Base-by-base conservation (phyloP, 1,140 invertebrate genomes). In the Drosophila ogumai region DNA sequence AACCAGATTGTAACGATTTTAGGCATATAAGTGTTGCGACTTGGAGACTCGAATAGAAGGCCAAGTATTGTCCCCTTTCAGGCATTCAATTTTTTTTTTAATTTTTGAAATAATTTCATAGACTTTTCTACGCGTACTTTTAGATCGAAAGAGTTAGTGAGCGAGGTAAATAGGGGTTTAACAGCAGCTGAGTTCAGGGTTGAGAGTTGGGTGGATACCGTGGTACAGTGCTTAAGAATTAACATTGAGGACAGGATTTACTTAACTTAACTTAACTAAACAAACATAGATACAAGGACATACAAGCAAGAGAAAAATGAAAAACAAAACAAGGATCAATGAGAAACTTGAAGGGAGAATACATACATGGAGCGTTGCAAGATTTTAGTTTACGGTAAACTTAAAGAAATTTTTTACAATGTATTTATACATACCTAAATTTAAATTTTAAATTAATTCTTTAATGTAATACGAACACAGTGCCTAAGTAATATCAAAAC, bases 401-500 rank as follows among this genome's bases (percentile, higher is more conserved):
- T 90, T 90, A 90, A 90, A 79, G 86, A 88, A 90, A 90, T 90
- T 90, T 90, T 90, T 90, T 90, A 90, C 79, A 90, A 90, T 79
- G 86, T 90, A 90, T 90, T 90, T 90, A 90, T 90, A 90, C 85
- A 90, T 90, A 90, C 85, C 85, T 90, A 90, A 90, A 90, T 90
- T 90, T 85, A 90, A 85, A 90, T 90, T 90, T 90, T 90, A 79
- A 90, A 90, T 90, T 90, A 91, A 91, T 86, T 91, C 82, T 91
- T 92, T 92, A 92, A 91, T 92, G 82, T 92, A 92, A 92, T 91
- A 92, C 90, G 91, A 92, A 92, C 91, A 92, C 91, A 92, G 91
- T 92, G 91, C 91, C 91, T 92, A 92, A 92, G 91, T 92, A 92
- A 92, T 90, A 90, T 92, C 91, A 92, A 92, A 87, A 85, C 72